Evolutionary conservation across 1,140 invertebrate genomes (phyloP).

Genomic region (Microvelia longipes): DNA sequence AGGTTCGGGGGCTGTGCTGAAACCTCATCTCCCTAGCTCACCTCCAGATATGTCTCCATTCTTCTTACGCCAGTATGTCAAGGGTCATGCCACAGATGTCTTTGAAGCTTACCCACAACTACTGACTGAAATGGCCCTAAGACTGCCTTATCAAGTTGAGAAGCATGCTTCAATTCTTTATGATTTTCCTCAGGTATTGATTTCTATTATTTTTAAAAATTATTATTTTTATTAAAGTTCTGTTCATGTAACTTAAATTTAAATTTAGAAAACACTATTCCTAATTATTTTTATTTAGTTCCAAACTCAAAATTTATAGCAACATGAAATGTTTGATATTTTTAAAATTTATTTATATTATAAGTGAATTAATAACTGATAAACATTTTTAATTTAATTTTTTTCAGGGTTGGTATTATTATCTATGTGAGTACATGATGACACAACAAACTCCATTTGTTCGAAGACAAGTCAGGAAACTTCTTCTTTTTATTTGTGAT

Average conservation of each 20-base stretch:
- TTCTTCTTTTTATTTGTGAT: conserved; percentile 83
- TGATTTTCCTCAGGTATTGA: conserved; percentile 37
- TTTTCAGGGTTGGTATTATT: conserved; percentile 49
- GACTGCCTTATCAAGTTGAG: conserved; percentile 85
- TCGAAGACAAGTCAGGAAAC: conserved; percentile 66
- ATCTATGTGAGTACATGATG: conserved; percentile 95
- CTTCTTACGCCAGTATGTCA: conserved; percentile 83
- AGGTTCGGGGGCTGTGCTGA: conserved; percentile 47
- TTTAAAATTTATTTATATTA: too few species aligned
- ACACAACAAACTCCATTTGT: conserved; percentile 64
- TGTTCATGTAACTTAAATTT: too few species aligned
- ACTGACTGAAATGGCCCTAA: conserved; percentile 83
- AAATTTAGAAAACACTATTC: too few species aligned
- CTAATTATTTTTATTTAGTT: too few species aligned
- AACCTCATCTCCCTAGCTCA: conserved; percentile 59
- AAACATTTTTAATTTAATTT: too few species aligned
- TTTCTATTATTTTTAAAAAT: too few species aligned
- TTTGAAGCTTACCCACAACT: conserved; percentile 87
- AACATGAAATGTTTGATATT: too few species aligned
- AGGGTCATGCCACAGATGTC: conserved; percentile 76
- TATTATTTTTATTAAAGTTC: too few species aligned
- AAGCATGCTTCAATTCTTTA: conserved; percentile 41
- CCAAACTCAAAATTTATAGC: too few species aligned
- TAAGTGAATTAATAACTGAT: too few species aligned
- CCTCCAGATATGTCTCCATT: conserved; percentile 91